These are phyloP conservation scores for Fopius arisanus DNA, from an alignment of 1,140 invertebrate genomes.

Conservation along the genomic window DNA sequence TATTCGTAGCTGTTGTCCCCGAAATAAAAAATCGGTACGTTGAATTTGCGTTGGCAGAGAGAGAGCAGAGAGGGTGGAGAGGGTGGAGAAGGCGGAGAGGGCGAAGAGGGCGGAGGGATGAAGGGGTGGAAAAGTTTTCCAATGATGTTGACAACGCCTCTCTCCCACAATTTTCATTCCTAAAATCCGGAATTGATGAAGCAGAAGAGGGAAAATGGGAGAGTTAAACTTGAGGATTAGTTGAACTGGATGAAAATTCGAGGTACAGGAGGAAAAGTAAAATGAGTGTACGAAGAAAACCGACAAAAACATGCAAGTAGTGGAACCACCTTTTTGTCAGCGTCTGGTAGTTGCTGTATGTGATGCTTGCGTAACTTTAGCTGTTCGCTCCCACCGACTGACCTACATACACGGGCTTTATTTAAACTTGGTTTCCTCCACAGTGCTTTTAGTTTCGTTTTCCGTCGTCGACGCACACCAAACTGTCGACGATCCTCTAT, in stretches of 20 bases:
- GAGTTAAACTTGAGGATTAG: background rate
- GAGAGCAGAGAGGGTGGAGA: too few species aligned
- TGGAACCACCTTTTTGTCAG: constrained; percentile 4
- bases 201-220: background rate
- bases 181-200: background rate
- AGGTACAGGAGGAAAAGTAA: background rate
- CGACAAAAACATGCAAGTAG: background rate
- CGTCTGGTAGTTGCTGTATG: background rate
- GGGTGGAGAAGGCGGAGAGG: too few species aligned
- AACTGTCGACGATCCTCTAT: constrained; percentile 1
- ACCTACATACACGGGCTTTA: constrained; percentile 64
- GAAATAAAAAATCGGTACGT: background rate
- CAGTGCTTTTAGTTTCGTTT: constrained; percentile 59
- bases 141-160: background rate
- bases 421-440: constrained; percentile 63
- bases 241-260: background rate
- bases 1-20: constrained; percentile 15
- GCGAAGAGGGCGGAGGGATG: too few species aligned
- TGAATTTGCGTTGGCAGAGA: too few species aligned
- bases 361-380: constrained; percentile 21
- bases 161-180: background rate
- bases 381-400: constrained; percentile 51
- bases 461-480: constrained; percentile 37
- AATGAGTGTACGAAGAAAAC: background rate
- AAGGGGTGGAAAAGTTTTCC: background rate